Evolutionary conservation across 2,113 vertebrate species (phyloP).

Genomic region (Oriolus oriolus): DNA sequence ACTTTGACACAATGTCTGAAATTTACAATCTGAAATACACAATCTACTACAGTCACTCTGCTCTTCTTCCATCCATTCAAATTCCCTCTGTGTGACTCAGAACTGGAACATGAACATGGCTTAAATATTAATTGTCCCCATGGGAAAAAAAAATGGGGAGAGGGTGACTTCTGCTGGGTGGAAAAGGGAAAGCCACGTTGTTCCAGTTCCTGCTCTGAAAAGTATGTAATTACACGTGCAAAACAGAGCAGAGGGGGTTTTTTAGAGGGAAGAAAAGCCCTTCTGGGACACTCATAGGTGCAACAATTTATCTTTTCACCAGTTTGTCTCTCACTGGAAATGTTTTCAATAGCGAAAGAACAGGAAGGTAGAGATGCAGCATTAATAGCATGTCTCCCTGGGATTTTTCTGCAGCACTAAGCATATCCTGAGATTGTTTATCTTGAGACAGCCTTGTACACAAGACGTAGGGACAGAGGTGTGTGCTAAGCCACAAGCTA

Average conservation of each 20-base stretch:
- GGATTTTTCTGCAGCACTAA: neutral
- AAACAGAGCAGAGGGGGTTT: neutral
- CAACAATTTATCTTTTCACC: neutral
- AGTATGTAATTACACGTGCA: neutral
- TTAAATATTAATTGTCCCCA: neutral
- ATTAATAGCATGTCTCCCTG: neutral
- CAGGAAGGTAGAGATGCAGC: neutral
- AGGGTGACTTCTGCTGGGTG: constrained; percentile 31
- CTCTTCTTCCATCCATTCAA: neutral
- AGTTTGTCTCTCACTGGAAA: neutral
- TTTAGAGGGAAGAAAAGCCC: neutral
- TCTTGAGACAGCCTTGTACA: neutral
- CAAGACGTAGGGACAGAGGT: neutral
- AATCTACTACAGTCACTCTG: neutral
- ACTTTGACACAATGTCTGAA: neutral
- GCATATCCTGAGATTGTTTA: neutral
- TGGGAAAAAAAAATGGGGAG: neutral
- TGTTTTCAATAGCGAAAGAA: neutral
- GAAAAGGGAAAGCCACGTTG: neutral
- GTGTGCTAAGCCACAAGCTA: neutral
- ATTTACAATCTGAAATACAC: neutral
- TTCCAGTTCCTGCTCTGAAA: neutral
- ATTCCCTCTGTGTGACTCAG: neutral
- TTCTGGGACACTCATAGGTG: neutral
- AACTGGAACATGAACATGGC: neutral